Base-by-base conservation (phyloP, 2,113 vertebrate species). In the Aldabrachelys gigantea region DNA sequence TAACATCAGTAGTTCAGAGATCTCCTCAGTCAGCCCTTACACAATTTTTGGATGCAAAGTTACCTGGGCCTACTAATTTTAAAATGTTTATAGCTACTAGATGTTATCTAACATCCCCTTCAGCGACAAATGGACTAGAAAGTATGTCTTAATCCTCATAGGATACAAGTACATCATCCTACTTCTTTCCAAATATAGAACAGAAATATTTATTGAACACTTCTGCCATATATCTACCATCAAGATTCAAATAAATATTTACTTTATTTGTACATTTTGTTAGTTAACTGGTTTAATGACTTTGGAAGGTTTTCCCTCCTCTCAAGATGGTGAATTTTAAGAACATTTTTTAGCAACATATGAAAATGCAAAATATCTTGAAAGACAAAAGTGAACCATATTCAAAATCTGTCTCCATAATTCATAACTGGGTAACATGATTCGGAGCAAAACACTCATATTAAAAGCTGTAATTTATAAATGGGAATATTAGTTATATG, bases 11-110 rank as follows among this genome's bases (percentile, higher is more conserved):
- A 85, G 59, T 35, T 49, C 79, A 86, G 50, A 16, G 31, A 65
- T 93, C 50, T 88, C 35, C 76, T 78, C 78, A 69, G 14, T 54
- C 25, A 91, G 24, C 3, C 4, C 16, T 91, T 80, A 52, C n/a
- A 79, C 0, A 0, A 50, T 14, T 89, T 92, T 14, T 21, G 12
- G n/a, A 24, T 82, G 35, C 35, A 69, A 69, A 69, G 35, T n/a
- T 69, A 69, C n/a, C 35, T 19, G 29, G 35, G 35, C 8, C 65
- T 21, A 35, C 65, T 69, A 69, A 69, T n/a, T 69, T n/a, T 9
- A n/a, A 69, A 69, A n/a, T n/a, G 65, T n/a, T 69, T 69, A 69
- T 69, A 8, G 8, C 65, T n/a, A 19, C 8, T 69, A 69, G 16
- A 69, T n/a, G 35, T 69, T n/a, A 65, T n/a, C 65, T 69, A n/a